Evolutionary conservation across 1,140 invertebrate genomes (phyloP).

Genomic region (Tribolium castaneum): DNA sequence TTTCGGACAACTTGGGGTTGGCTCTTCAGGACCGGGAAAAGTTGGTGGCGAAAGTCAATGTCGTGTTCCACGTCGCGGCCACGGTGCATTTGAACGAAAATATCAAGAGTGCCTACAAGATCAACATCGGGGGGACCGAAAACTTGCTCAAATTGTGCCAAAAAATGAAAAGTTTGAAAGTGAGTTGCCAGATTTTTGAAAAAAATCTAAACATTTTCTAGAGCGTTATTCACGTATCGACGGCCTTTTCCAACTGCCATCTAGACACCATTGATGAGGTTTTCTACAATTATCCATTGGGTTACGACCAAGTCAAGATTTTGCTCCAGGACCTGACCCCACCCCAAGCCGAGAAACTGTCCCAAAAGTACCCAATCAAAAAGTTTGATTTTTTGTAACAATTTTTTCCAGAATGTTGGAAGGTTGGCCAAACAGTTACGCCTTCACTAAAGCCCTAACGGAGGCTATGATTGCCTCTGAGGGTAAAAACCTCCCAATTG

Average conservation of each 20-base stretch:
- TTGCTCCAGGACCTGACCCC: conserved; percentile 68
- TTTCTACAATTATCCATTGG: not conserved
- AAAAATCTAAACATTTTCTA: conserved; percentile 38
- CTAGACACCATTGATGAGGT: conserved; percentile 64
- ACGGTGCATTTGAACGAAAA: conserved; percentile 88
- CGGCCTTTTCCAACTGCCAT: conserved; percentile 74
- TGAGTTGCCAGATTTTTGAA: conserved; percentile 5
- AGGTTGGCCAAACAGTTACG: conserved; percentile 79
- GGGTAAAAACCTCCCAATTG: conserved; percentile 72
- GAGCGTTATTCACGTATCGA: conserved; percentile 65
- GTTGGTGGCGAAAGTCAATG: conserved; percentile 70
- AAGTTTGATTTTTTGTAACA: not conserved
- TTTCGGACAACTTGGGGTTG: conserved; percentile 70
- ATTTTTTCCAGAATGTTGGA: conserved; percentile 70
- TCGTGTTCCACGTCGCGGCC: conserved; percentile 88
- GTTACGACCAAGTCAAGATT: not conserved
- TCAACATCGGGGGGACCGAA: conserved; percentile 72
- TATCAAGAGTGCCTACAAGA: conserved; percentile 70
- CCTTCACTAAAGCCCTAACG: conserved; percentile 79
- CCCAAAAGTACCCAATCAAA: conserved; percentile 65
- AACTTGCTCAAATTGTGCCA: conserved; percentile 70
- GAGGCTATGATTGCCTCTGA: conserved; percentile 72
- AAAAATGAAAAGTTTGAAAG: conserved; percentile 74
- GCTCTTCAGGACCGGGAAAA: conserved; percentile 66
- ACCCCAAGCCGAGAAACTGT: conserved; percentile 65